These are phyloP conservation scores for Drosophila parthenogenetica DNA, from an alignment of 2,888 invertebrate genomes.

Conservation along the genomic window DNA sequence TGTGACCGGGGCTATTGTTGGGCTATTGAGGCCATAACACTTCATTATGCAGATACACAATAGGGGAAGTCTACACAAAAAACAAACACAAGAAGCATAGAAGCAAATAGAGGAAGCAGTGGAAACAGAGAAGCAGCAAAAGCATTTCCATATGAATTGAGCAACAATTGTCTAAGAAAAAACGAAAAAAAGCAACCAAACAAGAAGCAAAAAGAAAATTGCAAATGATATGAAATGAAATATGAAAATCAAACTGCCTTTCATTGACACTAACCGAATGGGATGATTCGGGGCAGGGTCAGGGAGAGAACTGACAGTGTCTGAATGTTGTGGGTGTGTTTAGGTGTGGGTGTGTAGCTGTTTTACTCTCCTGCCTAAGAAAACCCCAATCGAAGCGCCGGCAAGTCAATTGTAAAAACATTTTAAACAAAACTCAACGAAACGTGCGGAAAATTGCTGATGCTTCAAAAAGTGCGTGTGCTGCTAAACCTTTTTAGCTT, in stretches of 20 bases:
- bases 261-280: constrained; percentile 46
- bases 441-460: constrained; percentile 74
- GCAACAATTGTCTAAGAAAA: constrained; percentile 64
- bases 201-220: constrained; percentile 46
- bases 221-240: constrained; percentile 50
- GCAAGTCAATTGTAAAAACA: constrained; percentile 58
- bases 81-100: constrained; percentile 3
- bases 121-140: background rate
- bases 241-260: constrained; percentile 71
- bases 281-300: constrained; percentile 11
- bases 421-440: constrained; percentile 76
- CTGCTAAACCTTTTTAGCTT: constrained; percentile 10
- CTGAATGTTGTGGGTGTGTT: constrained; percentile 5
- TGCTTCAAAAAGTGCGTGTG: constrained; percentile 60
- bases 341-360: constrained; percentile 21
- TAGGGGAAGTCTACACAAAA: constrained; percentile 8
- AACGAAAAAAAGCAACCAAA: constrained; percentile 29
- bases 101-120: background rate
- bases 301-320: constrained; percentile 11
- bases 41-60: constrained; percentile 55
- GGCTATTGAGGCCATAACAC: constrained; percentile 56
- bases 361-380: background rate
- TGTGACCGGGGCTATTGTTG: constrained; percentile 38
- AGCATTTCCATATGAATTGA: constrained; percentile 73
- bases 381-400: constrained; percentile 12